Evolutionary conservation across 1,140 invertebrate genomes (phyloP), one percentile per base, ranked within the genome.

Genomic region (Ctenoplectra terminalis): DNA sequence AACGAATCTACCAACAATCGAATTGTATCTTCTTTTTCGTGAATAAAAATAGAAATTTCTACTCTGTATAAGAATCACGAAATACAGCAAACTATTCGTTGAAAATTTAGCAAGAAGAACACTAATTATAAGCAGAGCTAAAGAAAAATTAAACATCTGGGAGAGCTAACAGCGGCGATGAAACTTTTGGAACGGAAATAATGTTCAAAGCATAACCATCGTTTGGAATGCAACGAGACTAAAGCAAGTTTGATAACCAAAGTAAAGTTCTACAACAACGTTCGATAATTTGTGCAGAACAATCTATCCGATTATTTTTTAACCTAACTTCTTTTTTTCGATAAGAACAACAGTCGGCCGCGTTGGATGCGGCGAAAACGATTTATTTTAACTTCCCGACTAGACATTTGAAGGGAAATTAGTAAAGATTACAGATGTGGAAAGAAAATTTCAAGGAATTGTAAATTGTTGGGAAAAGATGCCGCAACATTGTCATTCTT

Each of bases 231-330:
- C 52, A 46, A n/a, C 11, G 17, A 17, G n/a, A 37, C 40, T 56
- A 23, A 46, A 17, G 75, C 34, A 77, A 77, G 52, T 70, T 77
- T 69, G 64, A 77, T 58, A 70, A 56, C 64, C 64, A 48, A 70
- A 77, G 66, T 56, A 70, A 77, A 77, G 64, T 77, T 77, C 54
- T 29, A 34, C 34, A 40, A 52, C 61, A 50, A 40, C 29, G 46
- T 37, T 37, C 29, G 54, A 58, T 70, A 70, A 77, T 77, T 52
- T 70, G 48, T 20, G 13, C 52, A 37, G 52, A 54, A n/a, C 37
- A 17, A 37, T 67, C 37, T 29, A 20, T 29, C 26, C 70, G 70
- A 72, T 72, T 72, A 72, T 69, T 69, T 77, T 77, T 37, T 7
- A 69, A 77, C 66, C 29, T 26, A 63, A 34, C 15, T 58, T 50